These are phyloP conservation scores for Tricholaema leucomelas DNA, from an alignment of 2,113 vertebrate species.

Conservation along the genomic window DNA sequence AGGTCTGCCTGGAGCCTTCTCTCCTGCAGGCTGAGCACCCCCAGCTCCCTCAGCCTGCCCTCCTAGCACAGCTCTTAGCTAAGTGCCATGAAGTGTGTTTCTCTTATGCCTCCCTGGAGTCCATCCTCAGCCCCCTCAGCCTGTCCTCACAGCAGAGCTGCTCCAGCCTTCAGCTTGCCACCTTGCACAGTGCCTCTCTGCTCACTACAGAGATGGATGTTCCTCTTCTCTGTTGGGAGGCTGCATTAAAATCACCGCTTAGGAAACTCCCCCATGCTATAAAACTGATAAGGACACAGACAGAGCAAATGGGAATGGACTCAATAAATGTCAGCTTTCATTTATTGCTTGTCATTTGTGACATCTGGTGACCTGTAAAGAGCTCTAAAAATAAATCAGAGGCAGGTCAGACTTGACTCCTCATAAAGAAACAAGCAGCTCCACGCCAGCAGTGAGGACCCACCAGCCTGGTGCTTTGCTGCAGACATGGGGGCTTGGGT, in stretches of 20 bases:
- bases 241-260: neutral
- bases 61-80: too few species aligned
- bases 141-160: too few species aligned
- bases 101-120: too few species aligned
- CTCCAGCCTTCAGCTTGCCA: neutral
- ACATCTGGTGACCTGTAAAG: slow-evolving; percentile 31
- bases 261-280: neutral
- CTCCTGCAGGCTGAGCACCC: too few species aligned
- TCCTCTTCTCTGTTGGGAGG: neutral
- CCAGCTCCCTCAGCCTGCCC: too few species aligned
- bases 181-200: neutral
- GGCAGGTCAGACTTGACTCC: neutral
- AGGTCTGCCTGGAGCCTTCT: too few species aligned
- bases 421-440: neutral
- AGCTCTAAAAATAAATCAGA: slow-evolving; percentile 9
- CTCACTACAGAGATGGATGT: neutral
- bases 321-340: slow-evolving; percentile 16
- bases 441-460: neutral
- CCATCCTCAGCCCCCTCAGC: too few species aligned
- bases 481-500: neutral
- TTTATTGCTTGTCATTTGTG: slow-evolving; percentile 23
- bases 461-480: neutral
- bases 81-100: too few species aligned
- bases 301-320: neutral
- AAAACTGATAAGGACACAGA: neutral